Conservation (phyloP, 2,113 vertebrate species). For the Notechis scutatus region DNA sequence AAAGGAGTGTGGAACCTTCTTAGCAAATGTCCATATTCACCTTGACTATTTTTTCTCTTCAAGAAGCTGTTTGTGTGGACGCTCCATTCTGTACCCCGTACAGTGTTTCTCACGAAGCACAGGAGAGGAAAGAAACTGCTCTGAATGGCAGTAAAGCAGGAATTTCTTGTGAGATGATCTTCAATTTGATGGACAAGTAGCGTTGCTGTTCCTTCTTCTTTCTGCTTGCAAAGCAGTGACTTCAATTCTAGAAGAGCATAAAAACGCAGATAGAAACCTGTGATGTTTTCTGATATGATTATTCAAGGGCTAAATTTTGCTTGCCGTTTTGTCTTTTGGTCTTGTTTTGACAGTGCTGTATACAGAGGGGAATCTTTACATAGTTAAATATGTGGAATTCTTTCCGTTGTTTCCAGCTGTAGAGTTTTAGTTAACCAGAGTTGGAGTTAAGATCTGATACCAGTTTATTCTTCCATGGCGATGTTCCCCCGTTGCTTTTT, state of each 20-base stretch:
- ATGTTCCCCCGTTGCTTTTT: not conserved
- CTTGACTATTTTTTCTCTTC: not conserved
- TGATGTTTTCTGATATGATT: not conserved
- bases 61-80: not conserved
- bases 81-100: not conserved
- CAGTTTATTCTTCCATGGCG: not conserved
- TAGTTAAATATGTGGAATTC: not conserved
- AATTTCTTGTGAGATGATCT: slow-evolving; percentile 36
- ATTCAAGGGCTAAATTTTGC: not conserved
- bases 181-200: slow-evolving; percentile 40
- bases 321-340: not conserved
- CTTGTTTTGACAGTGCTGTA: not conserved
- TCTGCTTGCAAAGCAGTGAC: not conserved
- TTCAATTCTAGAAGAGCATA: not conserved
- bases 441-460: not conserved
- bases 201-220: rapidly evolving
- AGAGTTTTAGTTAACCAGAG: not conserved
- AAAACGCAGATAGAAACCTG: not conserved
- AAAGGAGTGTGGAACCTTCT: not conserved
- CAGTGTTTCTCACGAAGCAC: not conserved
- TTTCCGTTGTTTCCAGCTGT: not conserved
- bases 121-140: not conserved
- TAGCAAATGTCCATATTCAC: not conserved
- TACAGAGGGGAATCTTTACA: not conserved
- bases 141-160: not conserved